A percentile compares a stretch with the other conserved stretches of the same genome.
Conservation (phyloP, 2,113 vertebrate species). For the Dolichotis patagonum region DNA sequence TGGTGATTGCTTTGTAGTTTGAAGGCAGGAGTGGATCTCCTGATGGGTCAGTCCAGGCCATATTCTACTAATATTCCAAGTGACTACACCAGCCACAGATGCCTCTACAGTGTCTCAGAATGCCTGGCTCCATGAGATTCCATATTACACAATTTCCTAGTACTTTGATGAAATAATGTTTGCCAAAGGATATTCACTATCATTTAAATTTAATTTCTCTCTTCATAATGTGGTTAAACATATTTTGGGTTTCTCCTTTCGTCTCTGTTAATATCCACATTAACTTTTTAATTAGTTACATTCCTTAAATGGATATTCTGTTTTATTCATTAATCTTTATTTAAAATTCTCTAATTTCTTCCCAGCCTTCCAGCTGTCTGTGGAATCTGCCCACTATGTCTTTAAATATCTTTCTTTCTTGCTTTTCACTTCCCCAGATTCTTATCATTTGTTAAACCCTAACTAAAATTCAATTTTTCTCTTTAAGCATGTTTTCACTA, state of each 20-base stretch:
- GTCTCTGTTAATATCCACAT: background rate
- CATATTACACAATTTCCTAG: background rate
- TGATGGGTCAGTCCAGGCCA: background rate
- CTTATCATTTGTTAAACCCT: background rate
- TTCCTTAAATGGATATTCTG: background rate
- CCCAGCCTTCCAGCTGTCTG: background rate
- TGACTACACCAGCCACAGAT: background rate
- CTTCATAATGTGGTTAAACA: background rate
- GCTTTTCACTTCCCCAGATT: background rate
- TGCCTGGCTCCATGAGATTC: background rate
- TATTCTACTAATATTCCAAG: background rate
- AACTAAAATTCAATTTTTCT: background rate
- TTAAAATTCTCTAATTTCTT: background rate
- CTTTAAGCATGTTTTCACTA: background rate
- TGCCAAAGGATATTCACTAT: background rate
- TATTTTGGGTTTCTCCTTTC: background rate
- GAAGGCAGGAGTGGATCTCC: background rate
- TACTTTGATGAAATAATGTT: constrained; percentile 13
- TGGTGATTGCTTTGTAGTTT: background rate
- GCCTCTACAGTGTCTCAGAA: background rate
- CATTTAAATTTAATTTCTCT: background rate
- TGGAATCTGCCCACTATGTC: background rate
- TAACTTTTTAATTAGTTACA: background rate
- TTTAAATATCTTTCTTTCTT: background rate
- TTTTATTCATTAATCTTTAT: background rate